Conservation (phyloP, 2,797 vertebrate species). For the Neoniphon sammara region DNA sequence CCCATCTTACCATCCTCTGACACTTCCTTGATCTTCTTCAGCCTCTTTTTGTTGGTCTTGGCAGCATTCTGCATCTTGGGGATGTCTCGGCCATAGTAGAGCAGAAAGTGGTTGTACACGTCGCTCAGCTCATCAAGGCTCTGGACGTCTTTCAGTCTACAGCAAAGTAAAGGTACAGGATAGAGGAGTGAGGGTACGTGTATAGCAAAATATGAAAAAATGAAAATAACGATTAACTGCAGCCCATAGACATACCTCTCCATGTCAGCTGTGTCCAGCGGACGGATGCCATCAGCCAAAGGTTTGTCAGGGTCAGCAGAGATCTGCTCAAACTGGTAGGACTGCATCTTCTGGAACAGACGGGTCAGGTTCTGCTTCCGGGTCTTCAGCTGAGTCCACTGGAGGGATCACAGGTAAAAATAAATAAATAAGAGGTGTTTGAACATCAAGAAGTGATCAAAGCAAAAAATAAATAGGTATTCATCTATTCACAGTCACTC, state of each 20-base stretch:
- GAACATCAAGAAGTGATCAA: background rate
- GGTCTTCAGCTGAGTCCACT: conserved; percentile 98
- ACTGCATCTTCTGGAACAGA: conserved; percentile 98
- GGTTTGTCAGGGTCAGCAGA: conserved; percentile 99
- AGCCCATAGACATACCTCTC: conserved; percentile 85
- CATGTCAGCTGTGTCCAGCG: conserved; percentile 95
- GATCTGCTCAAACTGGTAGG: conserved; percentile 97
- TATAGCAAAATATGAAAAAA: background rate
- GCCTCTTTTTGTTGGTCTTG: conserved; percentile 91
- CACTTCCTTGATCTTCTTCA: conserved; percentile 92
- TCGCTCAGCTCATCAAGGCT: conserved; percentile 96
- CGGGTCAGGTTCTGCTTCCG: conserved; percentile 97
- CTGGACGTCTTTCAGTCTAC: conserved; percentile 95
- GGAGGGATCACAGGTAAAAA: conserved; percentile 20
- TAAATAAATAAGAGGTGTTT: background rate
- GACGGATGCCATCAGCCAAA: conserved; percentile 94
- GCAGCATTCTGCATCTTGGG: conserved; percentile 98
- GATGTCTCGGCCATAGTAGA: conserved; percentile 98
- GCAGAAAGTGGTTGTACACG: conserved; percentile 97
- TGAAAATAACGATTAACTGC: no score
- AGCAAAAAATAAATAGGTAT: background rate
- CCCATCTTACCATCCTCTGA: conserved; percentile 85
- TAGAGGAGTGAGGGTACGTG: background rate
- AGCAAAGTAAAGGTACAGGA: background rate
- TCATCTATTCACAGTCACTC: background rate